Base-by-base conservation (phyloP, 2,113 vertebrate species). In the Hassar affinis region DNA sequence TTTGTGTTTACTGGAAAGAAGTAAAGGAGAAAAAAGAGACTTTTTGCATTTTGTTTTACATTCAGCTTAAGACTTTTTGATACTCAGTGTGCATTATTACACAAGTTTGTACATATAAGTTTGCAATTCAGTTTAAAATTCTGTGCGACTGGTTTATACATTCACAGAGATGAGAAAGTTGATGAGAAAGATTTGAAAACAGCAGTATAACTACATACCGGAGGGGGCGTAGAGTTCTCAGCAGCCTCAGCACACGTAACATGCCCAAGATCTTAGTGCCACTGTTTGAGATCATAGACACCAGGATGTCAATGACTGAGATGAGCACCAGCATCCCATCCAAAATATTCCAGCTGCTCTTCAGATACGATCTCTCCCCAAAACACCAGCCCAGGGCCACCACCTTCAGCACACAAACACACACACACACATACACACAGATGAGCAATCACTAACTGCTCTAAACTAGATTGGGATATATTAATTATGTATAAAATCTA, bases 251-350 rank as follows among this genome's bases (percentile, higher is more conserved):
- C 20, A 99, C 98, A 33, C 98, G 81, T 79, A 99, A 91, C 97
- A 99, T 98, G 42, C 98, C 98, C 87, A 99, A 93, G 90, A 99
- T 99, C 92, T 98, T 98, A 0, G 97, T 97, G 57, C 97, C 95
- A 0, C 96, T 97, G 91, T 98, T 96, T 1, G 97, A 99, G 87
- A 98, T 95, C 94, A 98, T 88, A 0, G 96, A 98, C 86, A 99
- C 97, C 85, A 99, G 94, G 91, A 99, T 96, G 92, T 99, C 98
- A 6, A 97, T 96, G 78, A 96, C 94, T 0, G 98, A 99, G 90
- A 99, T 98, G 92, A 98, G 94, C 90, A 99, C 98, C 89, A 99
- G 89, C 91, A 99, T 95, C 69, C 98, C 98, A 10, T 99, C 98
- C 85, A 99, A 95, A 79, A 99, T 68, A 6, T 99, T 99, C 98